Evolutionary conservation across 2,113 vertebrate species (phyloP).

Genomic region (Heptranchias perlo): DNA sequence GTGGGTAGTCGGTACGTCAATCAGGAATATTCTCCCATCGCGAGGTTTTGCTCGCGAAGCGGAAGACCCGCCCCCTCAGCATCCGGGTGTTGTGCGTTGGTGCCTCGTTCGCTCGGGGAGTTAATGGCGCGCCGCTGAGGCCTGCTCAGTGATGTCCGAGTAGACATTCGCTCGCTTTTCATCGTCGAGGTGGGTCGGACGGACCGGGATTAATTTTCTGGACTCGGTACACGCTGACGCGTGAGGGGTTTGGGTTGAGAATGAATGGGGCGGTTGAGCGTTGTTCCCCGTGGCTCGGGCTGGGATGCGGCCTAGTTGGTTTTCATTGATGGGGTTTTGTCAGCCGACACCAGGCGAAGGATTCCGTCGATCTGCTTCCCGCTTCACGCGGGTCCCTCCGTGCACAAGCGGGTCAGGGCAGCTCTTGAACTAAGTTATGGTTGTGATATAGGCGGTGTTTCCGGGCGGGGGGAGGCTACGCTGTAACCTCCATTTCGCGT

Average conservation of each 20-base stretch:
- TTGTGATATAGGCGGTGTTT: no score
- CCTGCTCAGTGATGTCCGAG: not conserved
- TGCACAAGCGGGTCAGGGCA: no score
- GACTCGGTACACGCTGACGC: no score
- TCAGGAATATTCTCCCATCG: not conserved
- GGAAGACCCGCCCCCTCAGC: not conserved
- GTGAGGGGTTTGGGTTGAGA: not conserved
- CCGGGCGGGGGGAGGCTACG: no score
- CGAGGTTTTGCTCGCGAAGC: no score
- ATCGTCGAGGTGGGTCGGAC: not conserved
- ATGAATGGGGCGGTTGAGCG: not conserved
- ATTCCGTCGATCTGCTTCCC: no score
- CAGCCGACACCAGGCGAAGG: no score
- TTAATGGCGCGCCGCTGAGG: not conserved
- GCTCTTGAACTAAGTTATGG: no score
- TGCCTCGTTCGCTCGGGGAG: not conserved
- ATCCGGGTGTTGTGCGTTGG: not conserved
- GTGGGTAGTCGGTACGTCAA: not conserved
- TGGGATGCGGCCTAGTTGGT: not conserved
- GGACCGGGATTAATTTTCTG: not conserved
- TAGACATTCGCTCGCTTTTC: not conserved
- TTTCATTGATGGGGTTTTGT: not conserved
- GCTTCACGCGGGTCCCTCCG: no score
- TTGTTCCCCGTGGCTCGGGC: not conserved
- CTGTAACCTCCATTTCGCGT: no score